Conservation (phyloP, 1,140 invertebrate species). For the Lepidurus packardi region DNA sequence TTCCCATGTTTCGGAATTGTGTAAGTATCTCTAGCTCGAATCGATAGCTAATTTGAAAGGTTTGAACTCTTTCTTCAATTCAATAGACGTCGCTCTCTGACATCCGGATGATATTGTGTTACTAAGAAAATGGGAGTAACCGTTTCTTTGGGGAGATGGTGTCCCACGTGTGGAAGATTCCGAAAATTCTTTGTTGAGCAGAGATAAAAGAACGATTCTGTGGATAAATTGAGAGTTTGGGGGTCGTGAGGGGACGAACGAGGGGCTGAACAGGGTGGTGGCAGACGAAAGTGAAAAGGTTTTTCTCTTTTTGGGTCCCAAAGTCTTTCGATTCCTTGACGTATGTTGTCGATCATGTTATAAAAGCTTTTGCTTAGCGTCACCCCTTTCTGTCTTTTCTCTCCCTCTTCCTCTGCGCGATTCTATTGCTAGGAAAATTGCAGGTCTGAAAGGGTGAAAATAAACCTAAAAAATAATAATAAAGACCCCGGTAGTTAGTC, state of each 20-base stretch:
- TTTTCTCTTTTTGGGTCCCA: background rate
- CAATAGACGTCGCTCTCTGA: too few species aligned
- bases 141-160: background rate
- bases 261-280: too few species aligned
- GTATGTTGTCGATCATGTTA: slow-evolving; percentile 3
- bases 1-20: background rate
- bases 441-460: background rate
- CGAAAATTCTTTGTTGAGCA: background rate
- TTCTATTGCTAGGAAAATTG: background rate
- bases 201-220: too few species aligned
- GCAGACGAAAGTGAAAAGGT: background rate
- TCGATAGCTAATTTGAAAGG: too few species aligned
- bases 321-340: background rate
- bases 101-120: background rate
- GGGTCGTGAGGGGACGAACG: too few species aligned
- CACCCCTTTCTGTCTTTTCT: background rate
- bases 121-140: background rate
- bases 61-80: too few species aligned
- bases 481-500: background rate
- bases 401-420: background rate
- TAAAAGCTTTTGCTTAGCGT: background rate
- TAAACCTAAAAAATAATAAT: too few species aligned
- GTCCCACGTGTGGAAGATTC: background rate
- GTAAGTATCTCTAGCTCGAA: too few species aligned
- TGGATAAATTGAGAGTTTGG: too few species aligned